phyloP scores from a whole-genome alignment of 2,888 invertebrate genomes.

The Nomada flava region DNA sequence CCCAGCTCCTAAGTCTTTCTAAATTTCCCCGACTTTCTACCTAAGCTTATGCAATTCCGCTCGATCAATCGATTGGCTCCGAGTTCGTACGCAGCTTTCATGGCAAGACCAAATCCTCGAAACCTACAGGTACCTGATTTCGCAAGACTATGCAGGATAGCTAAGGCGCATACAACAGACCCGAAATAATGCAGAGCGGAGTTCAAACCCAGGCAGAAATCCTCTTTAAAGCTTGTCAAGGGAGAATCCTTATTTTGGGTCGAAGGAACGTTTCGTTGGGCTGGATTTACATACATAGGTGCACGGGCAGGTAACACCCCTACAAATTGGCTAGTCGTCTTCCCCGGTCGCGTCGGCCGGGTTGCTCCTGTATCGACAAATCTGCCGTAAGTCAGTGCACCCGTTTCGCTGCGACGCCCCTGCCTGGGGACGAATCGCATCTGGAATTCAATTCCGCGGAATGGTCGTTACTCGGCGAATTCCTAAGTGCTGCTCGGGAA shows the following conservation, averaged over 20 bases:
- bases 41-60: background rate
- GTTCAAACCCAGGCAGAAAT: constrained; percentile 34
- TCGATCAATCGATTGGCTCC: too few species aligned
- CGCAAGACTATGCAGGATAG: background rate
- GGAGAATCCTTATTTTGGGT: constrained; percentile 44
- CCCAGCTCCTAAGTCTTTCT: background rate
- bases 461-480: constrained; percentile 60
- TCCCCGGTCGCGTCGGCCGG: constrained; percentile 10
- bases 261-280: constrained; percentile 35
- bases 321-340: constrained; percentile 64
- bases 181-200: background rate
- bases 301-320: constrained; percentile 58
- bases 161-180: background rate
- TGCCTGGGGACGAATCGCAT: constrained; percentile 63
- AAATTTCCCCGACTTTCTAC: too few species aligned
- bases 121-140: background rate
- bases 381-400: constrained; percentile 60
- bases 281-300: constrained; percentile 53
- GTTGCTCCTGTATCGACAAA: constrained; percentile 39
- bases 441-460: constrained; percentile 66
- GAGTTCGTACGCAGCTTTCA: too few species aligned
- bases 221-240: constrained; percentile 51
- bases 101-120: background rate
- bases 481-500: constrained; percentile 41
- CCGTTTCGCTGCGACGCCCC: constrained; percentile 33